Conservation (phyloP, 2,797 vertebrate species). For the Characodon lateralis region DNA sequence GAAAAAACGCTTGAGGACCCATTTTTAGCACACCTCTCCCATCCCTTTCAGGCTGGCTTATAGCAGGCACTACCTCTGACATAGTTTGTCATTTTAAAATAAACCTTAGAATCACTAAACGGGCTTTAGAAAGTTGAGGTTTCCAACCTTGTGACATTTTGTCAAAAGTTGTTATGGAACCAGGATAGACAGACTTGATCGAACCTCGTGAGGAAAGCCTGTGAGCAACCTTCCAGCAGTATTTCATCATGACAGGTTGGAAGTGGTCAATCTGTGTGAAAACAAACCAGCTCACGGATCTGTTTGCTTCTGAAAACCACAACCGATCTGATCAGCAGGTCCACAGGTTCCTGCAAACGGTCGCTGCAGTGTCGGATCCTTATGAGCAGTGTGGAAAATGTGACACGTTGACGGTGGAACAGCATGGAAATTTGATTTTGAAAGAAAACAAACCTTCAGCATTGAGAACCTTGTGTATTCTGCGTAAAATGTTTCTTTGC, state of each 20-base stretch:
- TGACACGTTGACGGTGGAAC: not conserved
- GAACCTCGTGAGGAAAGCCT: conserved; percentile 22
- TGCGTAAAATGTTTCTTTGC: not conserved
- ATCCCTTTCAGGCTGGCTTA: not conserved
- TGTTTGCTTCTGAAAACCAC: conserved; percentile 43
- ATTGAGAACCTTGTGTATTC: not conserved
- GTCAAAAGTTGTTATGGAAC: conserved; percentile 28
- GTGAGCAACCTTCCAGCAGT: conserved; percentile 18
- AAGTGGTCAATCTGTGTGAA: conserved; percentile 16
- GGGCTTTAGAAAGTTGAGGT: not conserved
- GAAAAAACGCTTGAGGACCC: not conserved
- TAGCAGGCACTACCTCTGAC: no score
- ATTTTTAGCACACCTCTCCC: not conserved
- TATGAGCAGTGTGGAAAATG: not conserved
- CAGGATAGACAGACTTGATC: conserved; percentile 7
- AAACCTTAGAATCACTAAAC: not conserved
- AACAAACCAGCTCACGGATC: conserved; percentile 17
- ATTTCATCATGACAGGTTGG: conserved; percentile 27
- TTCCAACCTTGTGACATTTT: not conserved
- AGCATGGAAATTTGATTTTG: not conserved
- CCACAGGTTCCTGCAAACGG: conserved; percentile 26
- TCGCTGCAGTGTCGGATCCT: not conserved
- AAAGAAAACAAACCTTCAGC: not conserved
- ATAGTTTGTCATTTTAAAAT: conserved; percentile 27
- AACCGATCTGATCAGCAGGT: conserved; percentile 5